phyloP scores from a whole-genome alignment of 2,797 vertebrate species.

The Schizopygopsis pylzovi region DNA sequence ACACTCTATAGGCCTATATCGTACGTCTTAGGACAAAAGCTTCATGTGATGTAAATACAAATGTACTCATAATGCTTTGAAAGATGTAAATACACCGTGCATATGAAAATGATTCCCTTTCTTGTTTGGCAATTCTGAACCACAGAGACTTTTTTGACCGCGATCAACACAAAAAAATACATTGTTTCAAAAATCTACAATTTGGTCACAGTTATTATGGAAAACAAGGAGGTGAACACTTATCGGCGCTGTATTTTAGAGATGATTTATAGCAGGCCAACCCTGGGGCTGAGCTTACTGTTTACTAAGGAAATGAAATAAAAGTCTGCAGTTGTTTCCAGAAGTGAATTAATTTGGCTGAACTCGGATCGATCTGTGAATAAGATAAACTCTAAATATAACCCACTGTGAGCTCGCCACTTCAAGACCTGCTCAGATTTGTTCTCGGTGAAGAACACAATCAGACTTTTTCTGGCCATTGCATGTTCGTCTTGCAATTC shows the following conservation, averaged over 20 bases:
- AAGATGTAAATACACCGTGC: not conserved
- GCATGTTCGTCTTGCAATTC: not conserved
- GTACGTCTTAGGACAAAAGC: not conserved
- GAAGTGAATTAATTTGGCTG: not conserved
- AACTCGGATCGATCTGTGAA: not conserved
- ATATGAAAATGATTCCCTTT: not conserved
- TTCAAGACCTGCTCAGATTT: not conserved
- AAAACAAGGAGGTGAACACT: not conserved
- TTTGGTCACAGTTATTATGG: no score
- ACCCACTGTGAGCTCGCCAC: not conserved
- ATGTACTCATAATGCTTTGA: not conserved
- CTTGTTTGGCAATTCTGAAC: not conserved
- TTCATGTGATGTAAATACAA: not conserved
- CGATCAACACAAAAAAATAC: not conserved
- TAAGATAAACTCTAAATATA: not conserved
- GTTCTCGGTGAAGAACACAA: not conserved
- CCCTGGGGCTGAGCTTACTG: not conserved
- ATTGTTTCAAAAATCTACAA: not conserved
- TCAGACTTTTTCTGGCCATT: not conserved
- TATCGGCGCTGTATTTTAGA: not conserved
- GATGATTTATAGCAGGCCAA: not conserved
- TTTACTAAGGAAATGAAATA: conserved; percentile 21
- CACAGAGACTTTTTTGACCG: not conserved
- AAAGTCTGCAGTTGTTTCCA: not conserved
- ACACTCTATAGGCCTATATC: not conserved